phyloP scores from a whole-genome alignment of 1,140 invertebrate species.

The Pissodes strobi region DNA sequence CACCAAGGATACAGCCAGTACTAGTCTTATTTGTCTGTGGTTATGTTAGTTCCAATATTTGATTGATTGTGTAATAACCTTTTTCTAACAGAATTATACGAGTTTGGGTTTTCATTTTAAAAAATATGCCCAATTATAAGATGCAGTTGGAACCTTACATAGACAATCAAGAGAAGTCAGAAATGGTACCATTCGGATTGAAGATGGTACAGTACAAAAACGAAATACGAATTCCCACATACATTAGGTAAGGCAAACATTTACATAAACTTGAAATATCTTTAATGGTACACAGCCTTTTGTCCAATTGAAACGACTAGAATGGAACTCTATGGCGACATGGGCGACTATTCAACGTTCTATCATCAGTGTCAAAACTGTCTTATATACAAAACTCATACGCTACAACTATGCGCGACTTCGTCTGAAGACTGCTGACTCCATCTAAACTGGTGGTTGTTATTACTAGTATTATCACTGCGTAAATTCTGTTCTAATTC shows the following conservation, averaged over 20 bases:
- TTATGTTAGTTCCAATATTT: neutral
- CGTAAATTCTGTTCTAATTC: slow-evolving; percentile 80
- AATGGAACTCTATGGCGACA: slow-evolving; percentile 39
- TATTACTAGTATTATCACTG: slow-evolving; percentile 57
- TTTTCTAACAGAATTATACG: neutral
- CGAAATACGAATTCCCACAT: neutral
- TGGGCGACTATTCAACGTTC: slow-evolving; percentile 12
- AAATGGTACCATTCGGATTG: neutral
- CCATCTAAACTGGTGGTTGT: slow-evolving; percentile 61
- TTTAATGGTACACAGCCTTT: slow-evolving; percentile 49
- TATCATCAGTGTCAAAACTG: neutral
- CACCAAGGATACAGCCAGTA: neutral
- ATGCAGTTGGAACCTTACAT: too few species aligned
- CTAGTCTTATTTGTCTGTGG: neutral
- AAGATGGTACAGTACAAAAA: slow-evolving; percentile 1
- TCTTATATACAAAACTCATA: slow-evolving; percentile 50
- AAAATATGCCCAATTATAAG: slow-evolving; percentile 1
- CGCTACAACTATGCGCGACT: slow-evolving; percentile 62
- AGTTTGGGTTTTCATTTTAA: neutral
- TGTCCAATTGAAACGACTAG: slow-evolving; percentile 39
- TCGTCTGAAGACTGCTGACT: slow-evolving; percentile 60
- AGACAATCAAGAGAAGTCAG: too few species aligned
- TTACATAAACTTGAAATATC: slow-evolving; percentile 40
- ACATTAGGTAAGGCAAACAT: neutral
- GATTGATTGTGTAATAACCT: neutral